These are phyloP conservation scores for Eurosta solidaginis DNA, from an alignment of 1,140 invertebrate genomes.

Conservation along the genomic window DNA sequence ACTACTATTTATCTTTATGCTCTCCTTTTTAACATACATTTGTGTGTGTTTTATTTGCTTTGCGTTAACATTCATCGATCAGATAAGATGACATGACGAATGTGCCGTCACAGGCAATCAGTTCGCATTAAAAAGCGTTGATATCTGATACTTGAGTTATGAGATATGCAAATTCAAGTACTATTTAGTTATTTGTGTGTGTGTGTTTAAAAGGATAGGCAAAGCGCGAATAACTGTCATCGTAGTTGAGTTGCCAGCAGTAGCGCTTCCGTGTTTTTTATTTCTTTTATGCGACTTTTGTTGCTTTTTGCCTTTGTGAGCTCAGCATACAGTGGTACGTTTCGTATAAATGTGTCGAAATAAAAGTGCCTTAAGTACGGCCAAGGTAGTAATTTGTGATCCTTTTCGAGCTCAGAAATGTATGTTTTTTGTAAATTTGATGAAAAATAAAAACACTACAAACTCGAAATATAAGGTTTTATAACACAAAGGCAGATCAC, in stretches of 20 bases:
- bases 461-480: no score
- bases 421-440: no score
- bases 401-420: no score
- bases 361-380: no score
- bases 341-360: no score
- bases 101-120: not conserved
- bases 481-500: no score
- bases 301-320: not conserved
- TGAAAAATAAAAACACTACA: no score
- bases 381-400: no score
- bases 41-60: not conserved
- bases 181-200: not conserved
- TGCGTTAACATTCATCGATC: conserved; percentile 11
- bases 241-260: no score
- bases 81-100: conserved; percentile 25
- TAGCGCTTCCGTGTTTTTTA: not conserved
- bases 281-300: not conserved
- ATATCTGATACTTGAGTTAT: conserved; percentile 26
- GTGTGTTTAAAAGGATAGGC: not conserved
- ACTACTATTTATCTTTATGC: not conserved
- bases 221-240: not conserved
- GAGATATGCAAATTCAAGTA: conserved; percentile 18
- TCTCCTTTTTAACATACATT: not conserved
- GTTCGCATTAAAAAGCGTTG: not conserved
- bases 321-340: no score